phyloP scores from a whole-genome alignment of 2,888 invertebrate genomes.

The Onchidella celtica region DNA sequence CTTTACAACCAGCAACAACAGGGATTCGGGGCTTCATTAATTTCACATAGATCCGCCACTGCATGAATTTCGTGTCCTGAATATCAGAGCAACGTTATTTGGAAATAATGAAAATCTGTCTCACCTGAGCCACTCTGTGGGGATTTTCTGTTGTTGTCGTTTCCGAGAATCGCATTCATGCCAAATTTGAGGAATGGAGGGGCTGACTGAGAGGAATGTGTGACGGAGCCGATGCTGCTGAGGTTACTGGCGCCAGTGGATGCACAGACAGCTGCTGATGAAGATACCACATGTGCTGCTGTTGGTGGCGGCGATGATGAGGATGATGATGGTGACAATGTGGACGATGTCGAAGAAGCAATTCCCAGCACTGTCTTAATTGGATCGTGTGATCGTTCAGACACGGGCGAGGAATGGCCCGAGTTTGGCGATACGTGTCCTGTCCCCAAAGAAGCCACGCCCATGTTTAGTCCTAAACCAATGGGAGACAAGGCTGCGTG shows the following conservation, averaged over 20 bases:
- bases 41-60: too few relatives aligned
- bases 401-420: constrained; percentile 40
- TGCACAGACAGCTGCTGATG: neutral
- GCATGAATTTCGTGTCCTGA: too few relatives aligned
- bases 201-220: constrained; percentile 54
- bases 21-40: too few relatives aligned
- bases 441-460: constrained; percentile 17
- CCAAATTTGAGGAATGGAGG: constrained; percentile 77
- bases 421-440: constrained; percentile 34
- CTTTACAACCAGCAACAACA: too few relatives aligned
- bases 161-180: constrained; percentile 74
- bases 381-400: constrained; percentile 45
- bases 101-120: too few relatives aligned
- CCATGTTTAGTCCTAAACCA: constrained; percentile 46
- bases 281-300: neutral
- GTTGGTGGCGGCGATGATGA: constrained; percentile 27
- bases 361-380: constrained; percentile 1
- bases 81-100: too few relatives aligned
- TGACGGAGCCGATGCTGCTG: neutral
- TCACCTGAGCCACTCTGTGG: constrained; percentile 39
- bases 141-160: constrained; percentile 57
- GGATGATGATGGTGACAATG: neutral
- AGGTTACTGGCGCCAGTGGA: neutral
- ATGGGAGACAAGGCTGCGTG: constrained; percentile 38
- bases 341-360: constrained; percentile 12